Conservation (phyloP, 2,113 vertebrate species). For the Rhinichthys klamathensis region DNA sequence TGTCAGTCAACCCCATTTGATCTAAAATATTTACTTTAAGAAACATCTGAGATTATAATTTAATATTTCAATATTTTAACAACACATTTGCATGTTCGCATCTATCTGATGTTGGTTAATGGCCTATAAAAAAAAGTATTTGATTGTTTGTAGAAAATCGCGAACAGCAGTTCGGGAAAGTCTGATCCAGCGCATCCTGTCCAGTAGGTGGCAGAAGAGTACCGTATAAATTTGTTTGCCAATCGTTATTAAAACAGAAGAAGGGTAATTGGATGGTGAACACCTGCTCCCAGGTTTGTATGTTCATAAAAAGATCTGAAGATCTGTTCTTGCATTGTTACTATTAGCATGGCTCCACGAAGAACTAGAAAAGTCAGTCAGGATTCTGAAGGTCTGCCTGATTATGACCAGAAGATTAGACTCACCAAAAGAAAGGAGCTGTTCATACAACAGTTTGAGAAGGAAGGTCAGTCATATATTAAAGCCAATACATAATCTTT, state of each 20-base stretch:
- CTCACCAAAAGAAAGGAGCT: slow-evolving; percentile 67
- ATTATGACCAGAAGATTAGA: slow-evolving; percentile 55
- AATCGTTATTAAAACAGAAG: neutral
- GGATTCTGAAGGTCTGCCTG: neutral
- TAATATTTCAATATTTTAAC: too few relatives aligned
- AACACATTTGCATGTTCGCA: too few relatives aligned
- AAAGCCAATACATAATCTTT: neutral
- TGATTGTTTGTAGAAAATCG: too few relatives aligned
- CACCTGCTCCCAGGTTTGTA: neutral
- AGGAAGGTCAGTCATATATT: slow-evolving; percentile 73
- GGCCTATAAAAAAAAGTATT: too few relatives aligned
- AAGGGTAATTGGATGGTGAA: neutral
- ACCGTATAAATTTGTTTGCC: neutral
- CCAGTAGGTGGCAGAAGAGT: neutral
- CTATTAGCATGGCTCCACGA: slow-evolving; percentile 27
- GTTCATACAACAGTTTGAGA: slow-evolving; percentile 82
- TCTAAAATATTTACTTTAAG: too few relatives aligned
- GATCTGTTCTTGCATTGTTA: neutral
- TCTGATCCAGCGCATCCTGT: neutral
- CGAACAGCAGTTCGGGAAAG: neutral
- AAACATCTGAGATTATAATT: too few relatives aligned
- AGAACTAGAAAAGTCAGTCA: slow-evolving; percentile 41
- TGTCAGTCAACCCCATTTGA: too few relatives aligned
- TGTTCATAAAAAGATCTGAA: neutral
- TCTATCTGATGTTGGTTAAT: too few relatives aligned